Conservation (phyloP, 1,140 invertebrate species). For the Penaeus vannamei region DNA sequence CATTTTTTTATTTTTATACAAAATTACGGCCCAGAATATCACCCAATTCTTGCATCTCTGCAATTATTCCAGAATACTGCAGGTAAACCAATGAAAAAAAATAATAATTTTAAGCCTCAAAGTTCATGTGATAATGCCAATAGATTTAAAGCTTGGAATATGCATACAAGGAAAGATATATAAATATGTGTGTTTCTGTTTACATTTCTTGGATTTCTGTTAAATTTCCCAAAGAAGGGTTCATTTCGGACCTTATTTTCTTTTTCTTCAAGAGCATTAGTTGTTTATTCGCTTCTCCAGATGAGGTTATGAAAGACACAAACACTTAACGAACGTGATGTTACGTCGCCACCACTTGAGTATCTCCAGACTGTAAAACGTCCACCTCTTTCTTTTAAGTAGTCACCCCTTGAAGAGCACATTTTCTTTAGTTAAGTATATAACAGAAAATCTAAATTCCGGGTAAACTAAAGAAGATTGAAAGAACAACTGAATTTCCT, state of each 20-base stretch:
- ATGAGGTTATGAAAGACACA: constrained; percentile 52
- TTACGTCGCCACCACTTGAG: not conserved
- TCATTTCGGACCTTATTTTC: not conserved
- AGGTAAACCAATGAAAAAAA: no score
- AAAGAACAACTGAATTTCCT: no score
- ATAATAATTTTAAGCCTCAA: not conserved
- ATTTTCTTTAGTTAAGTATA: no score
- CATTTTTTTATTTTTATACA: not conserved
- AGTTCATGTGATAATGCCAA: constrained; percentile 45
- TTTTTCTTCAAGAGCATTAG: constrained; percentile 41
- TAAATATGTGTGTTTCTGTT: not conserved
- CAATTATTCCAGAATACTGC: no score
- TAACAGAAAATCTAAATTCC: no score
- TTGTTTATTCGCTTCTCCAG: constrained; percentile 56
- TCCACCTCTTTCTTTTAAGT: not conserved
- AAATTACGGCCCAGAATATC: constrained; percentile 37
- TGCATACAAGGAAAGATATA: not conserved
- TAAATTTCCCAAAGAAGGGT: no score
- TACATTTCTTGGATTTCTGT: no score
- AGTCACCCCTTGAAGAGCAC: no score
- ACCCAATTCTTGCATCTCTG: no score
- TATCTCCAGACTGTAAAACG: not conserved
- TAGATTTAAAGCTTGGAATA: constrained; percentile 53
- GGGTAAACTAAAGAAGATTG: no score
- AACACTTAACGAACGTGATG: no score